Conservation (phyloP, 2,113 vertebrate species). For the Neodon shergylaensis region DNA sequence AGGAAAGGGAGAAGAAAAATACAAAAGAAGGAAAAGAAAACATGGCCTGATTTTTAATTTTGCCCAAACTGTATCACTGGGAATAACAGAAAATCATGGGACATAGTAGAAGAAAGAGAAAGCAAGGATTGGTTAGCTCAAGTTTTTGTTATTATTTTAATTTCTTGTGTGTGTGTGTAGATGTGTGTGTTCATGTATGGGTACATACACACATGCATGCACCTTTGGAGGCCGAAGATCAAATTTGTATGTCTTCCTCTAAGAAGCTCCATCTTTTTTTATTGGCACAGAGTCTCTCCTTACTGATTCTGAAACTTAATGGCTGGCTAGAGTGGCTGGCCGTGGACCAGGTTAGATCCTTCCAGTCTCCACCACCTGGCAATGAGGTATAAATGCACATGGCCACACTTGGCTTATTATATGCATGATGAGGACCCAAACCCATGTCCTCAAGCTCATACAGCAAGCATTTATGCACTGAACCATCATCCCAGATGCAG, state of each 20-base stretch:
- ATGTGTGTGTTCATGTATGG: background rate
- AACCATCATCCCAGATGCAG: background rate
- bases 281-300: background rate
- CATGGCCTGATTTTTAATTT: background rate
- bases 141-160: background rate
- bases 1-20: background rate
- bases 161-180: background rate
- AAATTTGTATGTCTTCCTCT: background rate
- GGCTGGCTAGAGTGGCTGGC: background rate
- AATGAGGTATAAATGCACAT: background rate
- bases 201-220: background rate
- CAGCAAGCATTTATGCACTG: background rate
- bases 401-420: background rate
- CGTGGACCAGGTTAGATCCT: background rate
- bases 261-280: background rate
- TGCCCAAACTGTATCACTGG: background rate
- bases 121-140: background rate
- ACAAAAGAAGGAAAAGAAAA: background rate
- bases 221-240: background rate
- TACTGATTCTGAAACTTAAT: background rate
- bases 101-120: background rate
- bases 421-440: background rate
- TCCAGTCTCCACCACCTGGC: background rate
- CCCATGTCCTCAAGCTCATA: no score
- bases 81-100: background rate